Percentiles rank a stretch among this genome's conserved stretches.
Evolutionary conservation across 2,888 invertebrate species (phyloP).

Genomic region (Pristionchus fissidentatus): DNA sequence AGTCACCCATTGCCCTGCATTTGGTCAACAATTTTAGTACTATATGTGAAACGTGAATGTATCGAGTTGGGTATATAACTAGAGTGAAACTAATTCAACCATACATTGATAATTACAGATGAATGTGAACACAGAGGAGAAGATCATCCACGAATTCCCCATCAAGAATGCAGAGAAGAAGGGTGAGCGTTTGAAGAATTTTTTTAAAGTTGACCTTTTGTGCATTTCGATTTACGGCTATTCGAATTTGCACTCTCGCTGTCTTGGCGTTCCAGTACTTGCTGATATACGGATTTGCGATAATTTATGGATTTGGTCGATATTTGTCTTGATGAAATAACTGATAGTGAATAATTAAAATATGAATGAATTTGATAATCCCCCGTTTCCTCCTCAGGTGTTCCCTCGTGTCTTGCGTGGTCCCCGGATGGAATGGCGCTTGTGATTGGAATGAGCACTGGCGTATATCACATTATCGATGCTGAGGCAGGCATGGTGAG

Average conservation of each 20-base stretch:
- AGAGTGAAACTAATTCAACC: neutral
- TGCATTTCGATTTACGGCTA: neutral
- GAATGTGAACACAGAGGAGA: constrained; percentile 44
- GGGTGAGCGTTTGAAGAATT: neutral
- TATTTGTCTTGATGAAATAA: neutral
- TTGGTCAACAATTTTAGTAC: neutral
- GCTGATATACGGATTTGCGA: neutral
- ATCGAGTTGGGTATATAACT: neutral
- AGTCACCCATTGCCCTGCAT: no score
- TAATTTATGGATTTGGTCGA: neutral
- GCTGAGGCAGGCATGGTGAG: constrained; percentile 46
- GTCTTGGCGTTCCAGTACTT: neutral
- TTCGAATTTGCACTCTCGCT: neutral
- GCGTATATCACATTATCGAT: constrained; percentile 43
- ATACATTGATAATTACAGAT: neutral
- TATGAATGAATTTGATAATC: no score
- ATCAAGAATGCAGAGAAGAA: constrained; percentile 19
- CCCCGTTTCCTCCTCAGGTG: neutral
- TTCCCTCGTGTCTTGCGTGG: constrained; percentile 29
- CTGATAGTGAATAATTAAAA: neutral
- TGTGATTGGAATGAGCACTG: constrained; percentile 40
- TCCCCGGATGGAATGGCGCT: constrained; percentile 48
- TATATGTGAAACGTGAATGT: neutral
- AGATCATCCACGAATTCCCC: constrained; percentile 26
- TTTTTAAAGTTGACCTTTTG: neutral